Conservation (phyloP, 2,888 invertebrate species). For the Acleris emargana region DNA sequence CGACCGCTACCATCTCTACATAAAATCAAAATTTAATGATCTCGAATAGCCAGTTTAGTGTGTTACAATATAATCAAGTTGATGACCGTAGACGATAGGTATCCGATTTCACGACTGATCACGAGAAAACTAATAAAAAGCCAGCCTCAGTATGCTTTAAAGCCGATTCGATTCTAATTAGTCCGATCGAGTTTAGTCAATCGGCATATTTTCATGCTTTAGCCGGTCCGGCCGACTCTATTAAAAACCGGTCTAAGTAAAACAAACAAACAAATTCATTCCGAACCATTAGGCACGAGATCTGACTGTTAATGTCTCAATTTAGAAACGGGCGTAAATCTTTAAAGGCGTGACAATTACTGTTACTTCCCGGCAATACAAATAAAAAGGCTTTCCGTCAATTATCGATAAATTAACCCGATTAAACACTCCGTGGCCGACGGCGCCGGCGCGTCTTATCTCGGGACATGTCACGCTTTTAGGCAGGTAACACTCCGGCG, state of each 20-base stretch:
- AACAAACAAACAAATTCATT: conserved; percentile 81
- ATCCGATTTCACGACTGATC: conserved; percentile 37
- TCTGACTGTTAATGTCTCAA: conserved; percentile 83
- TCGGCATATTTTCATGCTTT: conserved; percentile 25
- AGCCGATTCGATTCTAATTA: conserved; percentile 35
- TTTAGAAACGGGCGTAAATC: conserved; percentile 84
- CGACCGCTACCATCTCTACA: conserved; percentile 32
- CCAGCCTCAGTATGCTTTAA: conserved; percentile 35
- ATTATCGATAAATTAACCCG: conserved; percentile 84
- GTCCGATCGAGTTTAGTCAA: conserved; percentile 33
- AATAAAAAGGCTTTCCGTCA: conserved; percentile 84
- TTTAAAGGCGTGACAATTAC: conserved; percentile 84
- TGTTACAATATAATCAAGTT: conserved; percentile 38
- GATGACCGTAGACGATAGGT: conserved; percentile 35
- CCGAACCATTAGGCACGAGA: conserved; percentile 83
- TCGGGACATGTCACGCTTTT: conserved; percentile 81
- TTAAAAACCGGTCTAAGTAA: conserved; percentile 69
- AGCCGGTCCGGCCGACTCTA: conserved; percentile 19
- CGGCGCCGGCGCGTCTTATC: conserved; percentile 80
- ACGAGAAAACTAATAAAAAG: conserved; percentile 37
- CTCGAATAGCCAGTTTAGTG: conserved; percentile 39
- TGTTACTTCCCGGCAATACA: conserved; percentile 83
- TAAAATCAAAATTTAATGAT: conserved; percentile 38
- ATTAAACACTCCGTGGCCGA: conserved; percentile 78
- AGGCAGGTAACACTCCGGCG: conserved; percentile 72